phyloP scores from a whole-genome alignment of 2,797 vertebrate genomes.

The Limnodromus scolopaceus region DNA sequence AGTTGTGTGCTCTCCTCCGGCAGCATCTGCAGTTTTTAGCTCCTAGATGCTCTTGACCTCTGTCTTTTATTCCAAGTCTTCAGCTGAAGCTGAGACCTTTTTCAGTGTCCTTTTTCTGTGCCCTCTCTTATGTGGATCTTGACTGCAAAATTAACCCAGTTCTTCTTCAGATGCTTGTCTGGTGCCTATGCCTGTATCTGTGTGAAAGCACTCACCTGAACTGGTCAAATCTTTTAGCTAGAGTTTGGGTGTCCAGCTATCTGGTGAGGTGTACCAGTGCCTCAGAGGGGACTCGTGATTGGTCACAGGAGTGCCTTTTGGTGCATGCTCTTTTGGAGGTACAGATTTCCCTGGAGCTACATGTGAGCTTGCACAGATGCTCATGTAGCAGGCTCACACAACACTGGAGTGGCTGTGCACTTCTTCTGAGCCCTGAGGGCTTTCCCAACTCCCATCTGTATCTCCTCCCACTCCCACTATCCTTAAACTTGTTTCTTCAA shows the following conservation, averaged over 20 bases:
- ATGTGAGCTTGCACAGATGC: neutral
- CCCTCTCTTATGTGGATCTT: neutral
- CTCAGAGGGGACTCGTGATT: rapidly evolving
- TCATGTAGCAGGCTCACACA: neutral
- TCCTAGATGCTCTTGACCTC: neutral
- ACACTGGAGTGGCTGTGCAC: rapidly evolving
- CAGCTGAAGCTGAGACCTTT: neutral
- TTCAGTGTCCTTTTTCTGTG: neutral
- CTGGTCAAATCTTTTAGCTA: neutral
- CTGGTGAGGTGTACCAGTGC: neutral
- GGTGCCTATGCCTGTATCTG: rapidly evolving
- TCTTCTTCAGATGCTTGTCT: neutral
- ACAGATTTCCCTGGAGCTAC: neutral
- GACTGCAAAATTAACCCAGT: neutral
- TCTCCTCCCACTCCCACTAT: neutral
- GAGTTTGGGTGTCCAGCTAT: neutral
- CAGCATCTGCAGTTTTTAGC: neutral
- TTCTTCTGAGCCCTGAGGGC: neutral
- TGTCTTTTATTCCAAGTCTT: neutral
- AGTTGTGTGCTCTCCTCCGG: neutral
- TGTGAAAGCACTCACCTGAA: neutral
- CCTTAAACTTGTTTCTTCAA: neutral
- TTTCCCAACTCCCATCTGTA: neutral
- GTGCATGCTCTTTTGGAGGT: neutral
- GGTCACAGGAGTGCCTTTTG: neutral